phyloP scores from a whole-genome alignment of 2,113 vertebrate species.

The Otolemur garnettii region DNA sequence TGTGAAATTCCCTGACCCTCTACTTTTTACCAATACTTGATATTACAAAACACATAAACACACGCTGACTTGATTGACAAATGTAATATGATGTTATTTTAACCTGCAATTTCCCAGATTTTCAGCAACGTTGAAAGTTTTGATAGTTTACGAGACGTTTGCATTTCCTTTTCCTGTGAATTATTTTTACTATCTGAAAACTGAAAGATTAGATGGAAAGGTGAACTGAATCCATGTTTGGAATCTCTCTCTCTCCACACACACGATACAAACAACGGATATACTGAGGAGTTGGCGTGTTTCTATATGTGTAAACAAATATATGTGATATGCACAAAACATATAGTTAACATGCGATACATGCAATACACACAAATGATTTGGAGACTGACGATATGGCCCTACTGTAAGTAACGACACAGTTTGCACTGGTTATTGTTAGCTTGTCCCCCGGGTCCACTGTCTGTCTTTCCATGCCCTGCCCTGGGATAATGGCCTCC shows the following conservation, averaged over 20 bases:
- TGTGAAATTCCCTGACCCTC: not conserved
- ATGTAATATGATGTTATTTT: not conserved
- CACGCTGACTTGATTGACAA: not conserved
- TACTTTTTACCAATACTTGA: not conserved
- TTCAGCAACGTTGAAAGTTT: not conserved
- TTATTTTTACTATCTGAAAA: slow-evolving; percentile 26
- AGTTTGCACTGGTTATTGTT: not conserved
- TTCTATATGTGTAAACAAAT: not conserved
- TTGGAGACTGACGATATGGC: not conserved
- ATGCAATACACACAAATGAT: not conserved
- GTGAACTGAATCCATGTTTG: not conserved
- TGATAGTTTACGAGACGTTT: slow-evolving; percentile 11
- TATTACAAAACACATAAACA: slow-evolving; percentile 15
- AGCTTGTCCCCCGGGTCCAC: not conserved
- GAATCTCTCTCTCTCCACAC: not conserved
- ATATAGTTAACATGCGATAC: not conserved
- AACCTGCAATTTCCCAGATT: slow-evolving; percentile 26
- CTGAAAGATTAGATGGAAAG: not conserved
- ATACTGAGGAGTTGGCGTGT: not conserved
- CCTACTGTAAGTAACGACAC: not conserved
- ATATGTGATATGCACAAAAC: not conserved
- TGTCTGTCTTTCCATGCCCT: not conserved
- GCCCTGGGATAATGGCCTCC: not conserved
- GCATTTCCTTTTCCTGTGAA: not conserved
- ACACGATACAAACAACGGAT: not conserved